Percentiles rank a stretch among this genome's conserved stretches.
phyloP scores from a whole-genome alignment of 1,140 invertebrate species.

The Coptotermes formosanus region DNA sequence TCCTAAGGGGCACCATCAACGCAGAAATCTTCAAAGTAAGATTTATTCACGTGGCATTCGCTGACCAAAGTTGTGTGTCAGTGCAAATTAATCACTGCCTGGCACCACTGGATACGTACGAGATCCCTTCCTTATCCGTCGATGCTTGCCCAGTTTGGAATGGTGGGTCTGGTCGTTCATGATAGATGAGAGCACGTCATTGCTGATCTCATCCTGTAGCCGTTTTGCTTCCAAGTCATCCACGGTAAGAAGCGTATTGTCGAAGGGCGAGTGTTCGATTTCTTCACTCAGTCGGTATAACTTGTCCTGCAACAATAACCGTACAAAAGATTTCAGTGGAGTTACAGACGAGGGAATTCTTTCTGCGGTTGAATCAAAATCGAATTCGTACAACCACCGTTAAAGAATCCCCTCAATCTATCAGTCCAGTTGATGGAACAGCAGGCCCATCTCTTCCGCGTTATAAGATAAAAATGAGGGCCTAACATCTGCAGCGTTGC shows the following conservation, averaged over 20 bases:
- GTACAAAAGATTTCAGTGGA: background rate
- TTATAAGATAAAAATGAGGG: too few species aligned
- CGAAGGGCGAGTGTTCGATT: background rate
- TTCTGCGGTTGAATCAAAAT: too few species aligned
- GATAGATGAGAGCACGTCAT: slow-evolving; percentile 20
- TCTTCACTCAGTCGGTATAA: slow-evolving; percentile 22
- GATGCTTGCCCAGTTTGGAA: background rate
- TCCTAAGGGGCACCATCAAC: too few species aligned
- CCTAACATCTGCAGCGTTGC: too few species aligned
- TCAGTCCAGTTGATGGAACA: too few species aligned
- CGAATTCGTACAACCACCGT: too few species aligned
- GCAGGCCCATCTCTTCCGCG: too few species aligned
- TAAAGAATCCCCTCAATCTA: too few species aligned
- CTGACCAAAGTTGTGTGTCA: background rate
- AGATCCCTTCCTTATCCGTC: background rate
- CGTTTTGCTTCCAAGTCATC: background rate
- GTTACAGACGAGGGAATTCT: background rate
- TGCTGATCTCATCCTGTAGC: slow-evolving; percentile 17
- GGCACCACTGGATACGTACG: too few species aligned
- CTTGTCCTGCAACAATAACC: slow-evolving; percentile 24
- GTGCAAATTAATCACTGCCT: background rate
- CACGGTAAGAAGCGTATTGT: background rate
- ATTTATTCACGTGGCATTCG: background rate
- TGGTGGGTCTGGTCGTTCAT: background rate
- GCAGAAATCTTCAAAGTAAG: too few species aligned